phyloP scores from a whole-genome alignment of 1,140 invertebrate species.

The Drosophila tsacasi region DNA sequence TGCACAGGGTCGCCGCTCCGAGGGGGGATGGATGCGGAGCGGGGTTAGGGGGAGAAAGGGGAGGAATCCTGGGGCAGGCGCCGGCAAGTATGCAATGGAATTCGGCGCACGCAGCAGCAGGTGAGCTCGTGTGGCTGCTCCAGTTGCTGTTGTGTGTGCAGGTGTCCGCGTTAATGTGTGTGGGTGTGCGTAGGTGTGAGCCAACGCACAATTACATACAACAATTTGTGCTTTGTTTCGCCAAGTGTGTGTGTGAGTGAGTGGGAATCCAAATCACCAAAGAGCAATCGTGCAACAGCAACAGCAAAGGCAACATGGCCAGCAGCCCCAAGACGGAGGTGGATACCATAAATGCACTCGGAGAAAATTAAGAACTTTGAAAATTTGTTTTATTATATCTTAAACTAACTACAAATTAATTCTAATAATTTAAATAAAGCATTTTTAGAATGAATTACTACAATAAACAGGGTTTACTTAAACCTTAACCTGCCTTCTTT shows the following conservation, averaged over 20 bases:
- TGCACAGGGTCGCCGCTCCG: slow-evolving; percentile 61
- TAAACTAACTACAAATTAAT: too few relatives aligned
- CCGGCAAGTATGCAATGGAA: slow-evolving; percentile 80
- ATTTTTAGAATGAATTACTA: too few relatives aligned
- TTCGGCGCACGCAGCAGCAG: slow-evolving; percentile 77
- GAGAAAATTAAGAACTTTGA: background rate
- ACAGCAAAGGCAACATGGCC: slow-evolving; percentile 46
- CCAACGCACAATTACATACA: slow-evolving; percentile 81
- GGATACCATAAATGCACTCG: slow-evolving; percentile 13
- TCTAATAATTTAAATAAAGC: too few relatives aligned
- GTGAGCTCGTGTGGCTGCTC: slow-evolving; percentile 55
- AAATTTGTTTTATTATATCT: background rate
- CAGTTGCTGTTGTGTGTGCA: slow-evolving; percentile 40
- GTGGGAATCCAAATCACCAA: slow-evolving; percentile 71
- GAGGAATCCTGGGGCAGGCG: slow-evolving; percentile 54
- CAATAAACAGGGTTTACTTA: background rate
- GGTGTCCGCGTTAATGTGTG: slow-evolving; percentile 49
- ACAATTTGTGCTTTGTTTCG: slow-evolving; percentile 83
- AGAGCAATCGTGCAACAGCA: slow-evolving; percentile 76
- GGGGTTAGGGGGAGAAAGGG: background rate
- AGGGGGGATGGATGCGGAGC: background rate
- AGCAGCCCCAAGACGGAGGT: slow-evolving; percentile 18
- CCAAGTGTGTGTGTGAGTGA: slow-evolving; percentile 13
- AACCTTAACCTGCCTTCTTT: background rate
- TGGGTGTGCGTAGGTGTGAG: slow-evolving; percentile 40